Evolutionary conservation across 2,888 invertebrate genomes (phyloP).

Genomic region (Trachelus troglodyta): DNA sequence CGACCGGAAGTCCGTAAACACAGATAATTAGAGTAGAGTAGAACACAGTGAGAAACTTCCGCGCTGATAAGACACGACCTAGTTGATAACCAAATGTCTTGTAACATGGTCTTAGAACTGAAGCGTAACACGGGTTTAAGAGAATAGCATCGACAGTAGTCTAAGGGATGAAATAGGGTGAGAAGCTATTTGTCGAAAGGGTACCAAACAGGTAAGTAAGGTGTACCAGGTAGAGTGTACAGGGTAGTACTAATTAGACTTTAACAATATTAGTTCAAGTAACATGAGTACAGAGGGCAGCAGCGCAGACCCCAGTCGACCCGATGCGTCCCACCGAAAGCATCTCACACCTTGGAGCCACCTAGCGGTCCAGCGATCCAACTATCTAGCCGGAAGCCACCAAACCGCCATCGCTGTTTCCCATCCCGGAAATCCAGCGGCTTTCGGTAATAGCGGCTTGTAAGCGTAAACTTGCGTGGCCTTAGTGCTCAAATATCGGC

Average conservation of each 20-base stretch:
- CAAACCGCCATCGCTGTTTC: conserved; percentile 32
- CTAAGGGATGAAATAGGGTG: background rate
- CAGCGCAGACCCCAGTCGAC: background rate
- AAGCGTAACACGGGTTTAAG: conserved; percentile 27
- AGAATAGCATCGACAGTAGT: conserved; percentile 18
- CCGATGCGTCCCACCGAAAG: background rate
- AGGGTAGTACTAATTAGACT: conserved; percentile 52
- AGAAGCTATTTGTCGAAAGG: conserved; percentile 6
- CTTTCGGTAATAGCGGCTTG: conserved; percentile 50
- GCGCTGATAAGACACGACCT: conserved; percentile 26
- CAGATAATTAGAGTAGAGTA: too few relatives aligned
- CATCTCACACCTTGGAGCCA: background rate
- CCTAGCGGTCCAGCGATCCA: too few relatives aligned
- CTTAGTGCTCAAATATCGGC: conserved; percentile 52
- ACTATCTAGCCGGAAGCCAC: conserved; percentile 12
- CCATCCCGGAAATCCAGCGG: conserved; percentile 49
- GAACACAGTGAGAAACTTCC: background rate
- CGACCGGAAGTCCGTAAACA: too few relatives aligned
- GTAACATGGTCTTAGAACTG: conserved; percentile 23
- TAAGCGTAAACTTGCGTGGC: conserved; percentile 29
- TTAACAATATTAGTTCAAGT: conserved; percentile 56
- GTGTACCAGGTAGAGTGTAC: background rate
- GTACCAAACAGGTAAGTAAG: too few relatives aligned
- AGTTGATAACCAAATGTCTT: conserved; percentile 26
- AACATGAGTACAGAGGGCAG: conserved; percentile 37